Evolutionary conservation across 2,888 invertebrate species (phyloP).

Genomic region (Lepidocyrtinus sp.): DNA sequence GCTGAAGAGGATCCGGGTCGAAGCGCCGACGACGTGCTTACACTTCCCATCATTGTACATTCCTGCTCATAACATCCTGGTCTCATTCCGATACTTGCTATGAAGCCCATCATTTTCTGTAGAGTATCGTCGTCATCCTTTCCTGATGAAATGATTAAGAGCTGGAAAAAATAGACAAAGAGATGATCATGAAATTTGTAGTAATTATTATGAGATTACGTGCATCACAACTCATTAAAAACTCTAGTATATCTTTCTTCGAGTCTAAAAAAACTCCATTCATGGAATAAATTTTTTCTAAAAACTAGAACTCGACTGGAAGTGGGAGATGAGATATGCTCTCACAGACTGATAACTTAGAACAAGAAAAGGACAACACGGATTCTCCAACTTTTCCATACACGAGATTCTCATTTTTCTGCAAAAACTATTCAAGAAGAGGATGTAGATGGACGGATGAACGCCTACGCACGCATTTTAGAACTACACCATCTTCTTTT

Average conservation of each 20-base stretch:
- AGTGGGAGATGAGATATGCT: slow-evolving; percentile 42
- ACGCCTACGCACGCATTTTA: slow-evolving; percentile 5
- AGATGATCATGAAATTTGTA: slow-evolving; percentile 36
- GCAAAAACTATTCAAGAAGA: slow-evolving; percentile 26
- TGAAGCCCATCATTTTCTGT: slow-evolving; percentile 22
- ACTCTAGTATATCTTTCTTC: slow-evolving; percentile 19
- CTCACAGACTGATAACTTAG: slow-evolving; percentile 31
- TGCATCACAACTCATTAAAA: slow-evolving; percentile 51
- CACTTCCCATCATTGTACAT: slow-evolving; percentile 31
- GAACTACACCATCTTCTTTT: too few species aligned
- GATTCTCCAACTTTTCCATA: slow-evolving; percentile 49
- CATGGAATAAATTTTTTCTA: slow-evolving; percentile 35
- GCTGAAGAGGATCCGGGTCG: slow-evolving; percentile 51
- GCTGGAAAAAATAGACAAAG: slow-evolving; percentile 42
- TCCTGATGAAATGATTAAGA: slow-evolving; percentile 51
- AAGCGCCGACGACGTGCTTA: slow-evolving; percentile 7
- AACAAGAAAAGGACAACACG: slow-evolving; percentile 33
- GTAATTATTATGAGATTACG: slow-evolving; percentile 48
- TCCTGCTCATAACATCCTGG: slow-evolving; percentile 52
- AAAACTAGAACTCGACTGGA: too few species aligned
- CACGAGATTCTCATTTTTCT: neutral
- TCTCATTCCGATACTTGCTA: neutral
- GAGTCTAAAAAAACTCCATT: slow-evolving; percentile 25
- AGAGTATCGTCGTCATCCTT: slow-evolving; percentile 1
- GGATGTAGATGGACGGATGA: slow-evolving; percentile 19